These are phyloP conservation scores for Passer domesticus DNA, from an alignment of 2,113 vertebrate species.

Conservation along the genomic window DNA sequence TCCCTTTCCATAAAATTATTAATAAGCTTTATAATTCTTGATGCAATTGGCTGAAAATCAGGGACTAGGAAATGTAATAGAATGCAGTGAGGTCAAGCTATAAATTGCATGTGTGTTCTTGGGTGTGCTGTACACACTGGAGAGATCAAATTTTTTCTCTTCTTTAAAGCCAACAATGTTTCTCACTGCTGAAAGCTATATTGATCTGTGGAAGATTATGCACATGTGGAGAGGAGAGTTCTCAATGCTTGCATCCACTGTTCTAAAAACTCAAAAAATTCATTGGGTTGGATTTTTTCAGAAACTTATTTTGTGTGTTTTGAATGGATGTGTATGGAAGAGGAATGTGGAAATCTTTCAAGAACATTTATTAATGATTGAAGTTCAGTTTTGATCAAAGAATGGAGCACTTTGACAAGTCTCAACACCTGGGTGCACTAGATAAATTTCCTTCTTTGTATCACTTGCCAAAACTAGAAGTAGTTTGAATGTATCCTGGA, in stretches of 20 bases:
- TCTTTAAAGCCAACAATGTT: conserved; percentile 1
- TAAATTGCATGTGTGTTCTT: not conserved
- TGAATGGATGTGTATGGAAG: not conserved
- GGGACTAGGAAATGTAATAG: not conserved
- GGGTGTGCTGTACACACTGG: not conserved
- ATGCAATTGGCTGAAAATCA: not conserved
- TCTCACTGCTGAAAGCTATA: not conserved
- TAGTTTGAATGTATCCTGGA: not conserved
- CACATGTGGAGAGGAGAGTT: not conserved
- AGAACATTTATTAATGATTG: not conserved
- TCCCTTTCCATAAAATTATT: conserved; percentile 12
- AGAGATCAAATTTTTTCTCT: not conserved
- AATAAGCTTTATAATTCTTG: not conserved
- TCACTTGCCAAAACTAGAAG: not conserved
- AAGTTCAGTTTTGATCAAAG: not conserved
- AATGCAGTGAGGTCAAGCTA: not conserved
- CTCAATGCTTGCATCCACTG: not conserved
- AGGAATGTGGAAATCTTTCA: not conserved
- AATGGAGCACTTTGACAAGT: not conserved
- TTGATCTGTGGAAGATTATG: not conserved
- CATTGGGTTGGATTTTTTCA: not conserved
- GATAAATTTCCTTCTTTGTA: not conserved
- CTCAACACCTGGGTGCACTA: not conserved
- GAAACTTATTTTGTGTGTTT: not conserved
- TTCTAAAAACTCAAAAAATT: not conserved